Conservation (phyloP, 2,888 invertebrate species). For the Diplolepis rosae region DNA sequence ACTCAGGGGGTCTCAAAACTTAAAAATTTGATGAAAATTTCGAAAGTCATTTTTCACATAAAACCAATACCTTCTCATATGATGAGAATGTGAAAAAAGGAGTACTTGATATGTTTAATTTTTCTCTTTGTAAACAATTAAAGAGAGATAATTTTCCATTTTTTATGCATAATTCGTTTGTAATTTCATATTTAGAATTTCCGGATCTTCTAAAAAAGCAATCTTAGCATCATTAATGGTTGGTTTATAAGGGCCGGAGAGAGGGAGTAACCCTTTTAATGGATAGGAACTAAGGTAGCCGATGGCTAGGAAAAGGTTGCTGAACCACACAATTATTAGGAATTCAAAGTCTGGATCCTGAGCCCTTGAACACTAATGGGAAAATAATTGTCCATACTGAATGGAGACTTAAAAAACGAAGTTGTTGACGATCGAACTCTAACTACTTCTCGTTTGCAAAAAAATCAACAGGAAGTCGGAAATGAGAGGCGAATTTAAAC, state of each 20-base stretch:
- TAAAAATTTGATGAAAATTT: no score
- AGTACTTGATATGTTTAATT: no score
- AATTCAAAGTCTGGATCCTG: slow-evolving; percentile 54
- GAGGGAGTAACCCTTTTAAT: slow-evolving; percentile 55
- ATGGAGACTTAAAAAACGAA: slow-evolving; percentile 30
- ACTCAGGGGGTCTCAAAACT: no score
- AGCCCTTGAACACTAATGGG: slow-evolving; percentile 57
- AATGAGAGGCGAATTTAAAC: not conserved
- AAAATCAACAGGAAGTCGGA: slow-evolving; percentile 20
- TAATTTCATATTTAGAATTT: no score
- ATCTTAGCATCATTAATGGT: slow-evolving; percentile 21
- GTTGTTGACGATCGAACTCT: slow-evolving; percentile 42
- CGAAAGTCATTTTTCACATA: no score
- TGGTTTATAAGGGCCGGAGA: slow-evolving; percentile 4
- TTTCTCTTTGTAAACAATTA: no score
- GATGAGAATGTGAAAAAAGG: no score
- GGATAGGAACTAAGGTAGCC: slow-evolving; percentile 60
- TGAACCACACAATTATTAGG: slow-evolving; percentile 58
- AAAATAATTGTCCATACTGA: slow-evolving; percentile 60
- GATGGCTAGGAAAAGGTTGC: slow-evolving; percentile 35
- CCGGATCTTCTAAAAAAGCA: slow-evolving; percentile 14
- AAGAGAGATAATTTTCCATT: not conserved
- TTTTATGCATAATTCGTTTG: not conserved
- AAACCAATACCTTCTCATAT: no score
- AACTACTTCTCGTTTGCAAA: slow-evolving; percentile 19